Evolutionary conservation across 2,113 vertebrate genomes (phyloP).

Genomic region (Myotis davidii): DNA sequence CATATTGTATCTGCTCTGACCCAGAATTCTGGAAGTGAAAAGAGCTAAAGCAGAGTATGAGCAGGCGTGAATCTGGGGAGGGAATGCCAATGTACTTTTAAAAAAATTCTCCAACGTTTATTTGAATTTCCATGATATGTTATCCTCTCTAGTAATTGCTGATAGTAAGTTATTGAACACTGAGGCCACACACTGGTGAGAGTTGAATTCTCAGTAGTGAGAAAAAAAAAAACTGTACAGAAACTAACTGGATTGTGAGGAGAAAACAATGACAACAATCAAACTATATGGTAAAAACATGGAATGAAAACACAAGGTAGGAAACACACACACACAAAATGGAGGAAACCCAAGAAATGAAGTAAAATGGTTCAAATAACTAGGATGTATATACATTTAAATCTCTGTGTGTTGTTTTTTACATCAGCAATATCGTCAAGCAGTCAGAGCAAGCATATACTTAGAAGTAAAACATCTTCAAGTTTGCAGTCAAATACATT

Average conservation of each 20-base stretch:
- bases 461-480: neutral
- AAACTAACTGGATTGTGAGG: neutral
- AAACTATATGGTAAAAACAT: neutral
- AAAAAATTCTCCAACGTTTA: conserved; percentile 12
- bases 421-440: neutral
- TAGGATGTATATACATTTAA: neutral
- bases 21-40: neutral
- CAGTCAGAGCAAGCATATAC: neutral
- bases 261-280: neutral
- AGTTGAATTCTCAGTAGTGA: neutral
- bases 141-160: neutral
- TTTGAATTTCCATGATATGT: neutral
- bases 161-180: neutral
- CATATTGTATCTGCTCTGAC: neutral
- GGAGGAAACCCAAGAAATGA: neutral
- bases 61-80: neutral
- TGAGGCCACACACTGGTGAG: neutral
- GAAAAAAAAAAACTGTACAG: neutral
- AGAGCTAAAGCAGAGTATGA: neutral
- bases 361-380: neutral
- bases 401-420: neutral
- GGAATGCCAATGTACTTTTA: neutral
- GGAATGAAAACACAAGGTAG: neutral
- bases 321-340: neutral
- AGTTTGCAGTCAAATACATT: neutral